These are phyloP conservation scores for Fregata magnificens DNA, from an alignment of 2,113 vertebrate genomes.

Conservation along the genomic window DNA sequence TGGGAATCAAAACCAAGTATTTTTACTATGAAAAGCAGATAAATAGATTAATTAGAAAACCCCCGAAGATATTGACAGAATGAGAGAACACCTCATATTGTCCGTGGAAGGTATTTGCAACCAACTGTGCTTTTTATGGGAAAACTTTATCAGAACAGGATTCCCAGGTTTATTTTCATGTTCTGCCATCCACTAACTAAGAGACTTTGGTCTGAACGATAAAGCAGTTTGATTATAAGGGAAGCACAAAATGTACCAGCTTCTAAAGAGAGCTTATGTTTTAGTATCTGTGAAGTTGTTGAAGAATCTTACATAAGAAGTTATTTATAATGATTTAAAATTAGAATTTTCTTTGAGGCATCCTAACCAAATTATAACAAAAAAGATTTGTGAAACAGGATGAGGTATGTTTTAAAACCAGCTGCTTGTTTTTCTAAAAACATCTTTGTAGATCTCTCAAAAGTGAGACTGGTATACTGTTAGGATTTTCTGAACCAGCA, in stretches of 20 bases:
- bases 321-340: slow-evolving; percentile 38
- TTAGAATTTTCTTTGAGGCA: slow-evolving; percentile 32
- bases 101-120: neutral
- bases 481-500: neutral
- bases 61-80: neutral
- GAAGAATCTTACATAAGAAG: slow-evolving; percentile 23
- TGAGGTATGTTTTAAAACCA: neutral
- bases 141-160: neutral
- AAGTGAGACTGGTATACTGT: neutral
- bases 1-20: neutral
- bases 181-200: neutral
- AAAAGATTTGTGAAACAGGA: neutral
- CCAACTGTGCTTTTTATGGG: neutral
- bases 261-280: slow-evolving; percentile 5
- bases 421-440: neutral
- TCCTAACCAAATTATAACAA: neutral
- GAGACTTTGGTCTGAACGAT: neutral
- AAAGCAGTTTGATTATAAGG: neutral
- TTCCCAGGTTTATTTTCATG: neutral
- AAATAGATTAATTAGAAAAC: neutral
- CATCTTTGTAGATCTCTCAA: neutral
- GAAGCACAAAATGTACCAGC: slow-evolving; percentile 5
- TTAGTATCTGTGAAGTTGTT: slow-evolving; percentile 21
- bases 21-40: neutral
- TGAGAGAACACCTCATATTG: neutral